Conservation (phyloP, 2,888 invertebrate genomes). For the Lithophane ornitopus region DNA sequence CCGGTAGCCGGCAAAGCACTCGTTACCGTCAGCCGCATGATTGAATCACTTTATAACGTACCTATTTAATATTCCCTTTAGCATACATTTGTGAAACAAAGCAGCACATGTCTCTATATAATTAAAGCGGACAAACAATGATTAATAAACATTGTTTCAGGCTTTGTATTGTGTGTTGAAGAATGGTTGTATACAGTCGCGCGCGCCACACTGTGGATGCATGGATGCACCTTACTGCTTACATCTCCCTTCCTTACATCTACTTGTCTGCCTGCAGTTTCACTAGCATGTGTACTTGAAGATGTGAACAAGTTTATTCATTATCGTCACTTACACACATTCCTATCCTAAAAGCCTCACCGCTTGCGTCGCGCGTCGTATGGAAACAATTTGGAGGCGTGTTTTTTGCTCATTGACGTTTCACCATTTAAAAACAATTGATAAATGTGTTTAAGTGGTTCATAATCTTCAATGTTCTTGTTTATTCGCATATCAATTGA, state of each 20-base stretch:
- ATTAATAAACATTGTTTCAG: conserved; percentile 51
- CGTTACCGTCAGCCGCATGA: conserved; percentile 35
- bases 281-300: conserved; percentile 32
- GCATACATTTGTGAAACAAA: conserved; percentile 41
- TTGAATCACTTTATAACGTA: conserved; percentile 38
- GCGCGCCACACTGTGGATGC: background rate
- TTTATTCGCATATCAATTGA: conserved; percentile 67
- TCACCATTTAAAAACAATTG: conserved; percentile 57
- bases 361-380: background rate
- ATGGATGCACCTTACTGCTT: conserved; percentile 9
- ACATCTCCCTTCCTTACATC: conserved; percentile 16
- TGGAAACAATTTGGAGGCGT: conserved; percentile 52
- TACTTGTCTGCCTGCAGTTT: conserved; percentile 30
- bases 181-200: conserved; percentile 34
- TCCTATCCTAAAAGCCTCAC: too few species aligned
- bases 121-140: conserved; percentile 35
- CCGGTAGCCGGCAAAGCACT: conserved; percentile 24
- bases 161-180: conserved; percentile 48
- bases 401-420: conserved; percentile 65
- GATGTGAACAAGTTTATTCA: conserved; percentile 42
- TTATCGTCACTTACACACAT: background rate
- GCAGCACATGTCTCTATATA: conserved; percentile 31
- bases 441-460: conserved; percentile 60
- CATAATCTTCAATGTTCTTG: conserved; percentile 64
- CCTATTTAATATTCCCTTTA: conserved; percentile 31